Evolutionary conservation across 2,113 vertebrate genomes (phyloP).

Genomic region (Solea solea): DNA sequence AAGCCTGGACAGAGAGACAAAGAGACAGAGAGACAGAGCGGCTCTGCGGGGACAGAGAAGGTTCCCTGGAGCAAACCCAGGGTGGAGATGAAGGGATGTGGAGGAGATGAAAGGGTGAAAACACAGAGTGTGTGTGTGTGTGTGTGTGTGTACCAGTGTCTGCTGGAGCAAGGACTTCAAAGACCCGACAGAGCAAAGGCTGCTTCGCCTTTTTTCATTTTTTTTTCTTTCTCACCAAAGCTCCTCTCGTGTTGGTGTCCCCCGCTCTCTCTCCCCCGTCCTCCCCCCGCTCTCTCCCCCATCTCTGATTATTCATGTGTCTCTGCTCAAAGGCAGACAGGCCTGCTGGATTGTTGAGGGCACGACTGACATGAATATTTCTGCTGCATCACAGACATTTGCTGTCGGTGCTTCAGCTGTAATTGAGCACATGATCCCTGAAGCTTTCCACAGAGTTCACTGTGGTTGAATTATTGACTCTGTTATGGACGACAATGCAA

Average conservation of each 20-base stretch:
- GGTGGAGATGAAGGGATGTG: conserved; percentile 72
- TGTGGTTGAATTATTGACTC: conserved; percentile 31
- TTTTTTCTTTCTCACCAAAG: conserved; percentile 40
- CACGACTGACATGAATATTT: conserved; percentile 75
- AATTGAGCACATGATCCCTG: conserved; percentile 65
- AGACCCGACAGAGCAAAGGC: conserved; percentile 71
- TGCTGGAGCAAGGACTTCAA: conserved; percentile 75
- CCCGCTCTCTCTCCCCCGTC: neutral
- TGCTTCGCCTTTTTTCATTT: conserved; percentile 57
- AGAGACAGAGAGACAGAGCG: conserved; percentile 29
- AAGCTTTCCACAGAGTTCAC: conserved; percentile 39
- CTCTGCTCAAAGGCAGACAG: conserved; percentile 71
- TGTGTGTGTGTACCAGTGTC: conserved; percentile 52
- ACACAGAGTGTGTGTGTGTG: conserved; percentile 23
- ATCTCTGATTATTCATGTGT: conserved; percentile 71
- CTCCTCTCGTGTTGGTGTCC: conserved; percentile 47
- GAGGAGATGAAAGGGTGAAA: conserved; percentile 70
- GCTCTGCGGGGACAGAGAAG: conserved; percentile 58
- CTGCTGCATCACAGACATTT: conserved; percentile 74
- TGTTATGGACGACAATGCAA: conserved; percentile 36
- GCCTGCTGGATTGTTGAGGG: conserved; percentile 68
- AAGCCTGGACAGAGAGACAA: conserved; percentile 74
- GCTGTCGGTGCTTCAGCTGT: conserved; percentile 51
- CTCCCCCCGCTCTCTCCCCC: neutral
- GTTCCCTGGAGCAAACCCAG: conserved; percentile 72